Percentiles rank a stretch among this genome's conserved stretches.
Evolutionary conservation across 2,113 vertebrate species (phyloP).

Genomic region (Tiliqua scincoides): DNA sequence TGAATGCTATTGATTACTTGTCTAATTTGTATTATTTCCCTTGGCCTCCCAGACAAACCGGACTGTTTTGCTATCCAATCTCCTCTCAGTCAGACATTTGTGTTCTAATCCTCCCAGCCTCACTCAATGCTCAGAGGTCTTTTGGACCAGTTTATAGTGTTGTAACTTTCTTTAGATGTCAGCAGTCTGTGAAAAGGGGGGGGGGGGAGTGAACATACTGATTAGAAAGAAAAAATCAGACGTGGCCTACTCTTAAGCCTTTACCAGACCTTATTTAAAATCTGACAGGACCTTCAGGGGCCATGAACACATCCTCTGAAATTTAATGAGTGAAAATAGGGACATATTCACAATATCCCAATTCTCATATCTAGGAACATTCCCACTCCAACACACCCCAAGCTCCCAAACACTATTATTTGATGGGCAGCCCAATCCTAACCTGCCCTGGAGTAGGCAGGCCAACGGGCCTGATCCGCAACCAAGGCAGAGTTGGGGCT

Average conservation of each 20-base stretch:
- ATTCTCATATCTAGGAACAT: not conserved
- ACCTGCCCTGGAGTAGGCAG: too few relatives aligned
- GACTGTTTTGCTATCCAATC: conserved; percentile 37
- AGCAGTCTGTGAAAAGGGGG: not conserved
- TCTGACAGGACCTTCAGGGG: not conserved
- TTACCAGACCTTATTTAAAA: not conserved
- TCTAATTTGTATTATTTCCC: conserved; percentile 56
- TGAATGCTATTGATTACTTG: conserved; percentile 61
- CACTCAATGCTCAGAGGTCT: conserved; percentile 3
- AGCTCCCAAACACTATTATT: too few relatives aligned
- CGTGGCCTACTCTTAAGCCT: not conserved
- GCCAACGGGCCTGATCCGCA: too few relatives aligned
- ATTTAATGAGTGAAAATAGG: not conserved
- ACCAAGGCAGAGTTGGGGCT: too few relatives aligned
- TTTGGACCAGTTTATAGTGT: not conserved
- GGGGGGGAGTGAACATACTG: fast-evolving
- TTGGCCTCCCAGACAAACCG: conserved; percentile 38
- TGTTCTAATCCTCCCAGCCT: conserved; percentile 31
- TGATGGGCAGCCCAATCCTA: too few relatives aligned
- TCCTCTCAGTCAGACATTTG: conserved; percentile 32
- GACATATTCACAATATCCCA: not conserved
- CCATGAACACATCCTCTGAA: not conserved
- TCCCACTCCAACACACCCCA: too few relatives aligned
- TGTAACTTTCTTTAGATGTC: conserved; percentile 29
- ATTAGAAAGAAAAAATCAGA: not conserved